Conservation (phyloP, 2,113 vertebrate genomes). For the Sceloporus tristichus region DNA sequence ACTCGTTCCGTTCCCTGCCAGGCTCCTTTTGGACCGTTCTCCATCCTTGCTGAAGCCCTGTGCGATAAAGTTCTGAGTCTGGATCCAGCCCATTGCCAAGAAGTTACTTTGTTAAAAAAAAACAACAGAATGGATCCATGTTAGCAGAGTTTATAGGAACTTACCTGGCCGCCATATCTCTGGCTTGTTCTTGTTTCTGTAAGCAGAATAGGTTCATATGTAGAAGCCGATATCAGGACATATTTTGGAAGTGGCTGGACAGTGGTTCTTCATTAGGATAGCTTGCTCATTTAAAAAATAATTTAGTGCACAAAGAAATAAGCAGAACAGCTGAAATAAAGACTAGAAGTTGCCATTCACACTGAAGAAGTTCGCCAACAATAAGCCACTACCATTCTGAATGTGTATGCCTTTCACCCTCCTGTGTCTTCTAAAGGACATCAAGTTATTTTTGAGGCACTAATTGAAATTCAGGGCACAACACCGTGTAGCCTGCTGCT, state of each 20-base stretch:
- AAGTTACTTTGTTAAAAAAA: not conserved
- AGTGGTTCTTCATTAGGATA: not conserved
- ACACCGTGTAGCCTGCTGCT: constrained; percentile 40
- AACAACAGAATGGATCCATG: not conserved
- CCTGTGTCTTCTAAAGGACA: constrained; percentile 22
- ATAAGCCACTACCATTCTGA: constrained; percentile 25
- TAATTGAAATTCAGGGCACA: constrained; percentile 58
- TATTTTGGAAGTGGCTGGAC: not conserved
- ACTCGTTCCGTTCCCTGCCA: too few species aligned
- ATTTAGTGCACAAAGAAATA: not conserved
- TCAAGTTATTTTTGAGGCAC: constrained; percentile 41
- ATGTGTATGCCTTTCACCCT: not conserved
- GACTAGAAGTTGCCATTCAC: not conserved
- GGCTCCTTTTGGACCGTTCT: too few species aligned
- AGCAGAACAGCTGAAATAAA: not conserved
- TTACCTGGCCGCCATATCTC: not conserved
- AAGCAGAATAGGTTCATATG: not conserved
- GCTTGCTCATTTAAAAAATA: not conserved
- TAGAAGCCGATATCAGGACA: not conserved
- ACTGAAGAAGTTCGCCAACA: constrained; percentile 27
- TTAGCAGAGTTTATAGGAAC: not conserved
- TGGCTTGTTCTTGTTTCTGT: not conserved
- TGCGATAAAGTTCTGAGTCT: not conserved
- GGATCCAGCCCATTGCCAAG: not conserved
- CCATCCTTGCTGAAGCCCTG: too few species aligned